Conservation (phyloP, 2,797 vertebrate genomes). For the Clangula hyemalis region DNA sequence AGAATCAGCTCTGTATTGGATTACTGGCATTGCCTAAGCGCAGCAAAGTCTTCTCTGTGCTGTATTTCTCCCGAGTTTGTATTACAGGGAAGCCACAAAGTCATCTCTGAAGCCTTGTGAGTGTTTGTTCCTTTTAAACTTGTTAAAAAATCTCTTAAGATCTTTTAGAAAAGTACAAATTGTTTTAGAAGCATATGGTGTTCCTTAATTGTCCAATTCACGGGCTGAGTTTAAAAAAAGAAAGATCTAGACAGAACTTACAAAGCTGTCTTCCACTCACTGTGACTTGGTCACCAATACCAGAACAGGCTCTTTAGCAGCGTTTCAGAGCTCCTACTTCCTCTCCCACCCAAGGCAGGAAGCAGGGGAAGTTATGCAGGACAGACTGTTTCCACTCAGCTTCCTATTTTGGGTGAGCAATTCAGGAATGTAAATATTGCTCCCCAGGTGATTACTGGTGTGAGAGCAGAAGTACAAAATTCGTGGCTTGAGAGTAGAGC, state of each 20-base stretch:
- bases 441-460: constrained; percentile 26
- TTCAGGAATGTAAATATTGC: constrained; percentile 47
- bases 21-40: not conserved
- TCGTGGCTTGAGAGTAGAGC: not conserved
- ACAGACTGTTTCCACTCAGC: constrained; percentile 58
- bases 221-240: not conserved
- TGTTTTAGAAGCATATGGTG: not conserved
- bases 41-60: not conserved
- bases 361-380: constrained; percentile 60
- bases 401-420: constrained; percentile 50
- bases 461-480: not conserved
- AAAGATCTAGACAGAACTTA: not conserved
- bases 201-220: not conserved
- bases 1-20: not conserved
- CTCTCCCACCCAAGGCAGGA: constrained; percentile 64
- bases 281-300: not conserved
- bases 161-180: not conserved
- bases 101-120: not conserved
- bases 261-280: not conserved
- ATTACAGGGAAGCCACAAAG: rapidly evolving
- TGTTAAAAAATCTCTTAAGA: not conserved
- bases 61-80: not conserved
- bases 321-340: constrained; percentile 36
- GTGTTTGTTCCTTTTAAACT: not conserved
- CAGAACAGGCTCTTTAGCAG: constrained; percentile 6